phyloP scores from a whole-genome alignment of 2,797 vertebrate species.

The Cirrhinus molitorella region DNA sequence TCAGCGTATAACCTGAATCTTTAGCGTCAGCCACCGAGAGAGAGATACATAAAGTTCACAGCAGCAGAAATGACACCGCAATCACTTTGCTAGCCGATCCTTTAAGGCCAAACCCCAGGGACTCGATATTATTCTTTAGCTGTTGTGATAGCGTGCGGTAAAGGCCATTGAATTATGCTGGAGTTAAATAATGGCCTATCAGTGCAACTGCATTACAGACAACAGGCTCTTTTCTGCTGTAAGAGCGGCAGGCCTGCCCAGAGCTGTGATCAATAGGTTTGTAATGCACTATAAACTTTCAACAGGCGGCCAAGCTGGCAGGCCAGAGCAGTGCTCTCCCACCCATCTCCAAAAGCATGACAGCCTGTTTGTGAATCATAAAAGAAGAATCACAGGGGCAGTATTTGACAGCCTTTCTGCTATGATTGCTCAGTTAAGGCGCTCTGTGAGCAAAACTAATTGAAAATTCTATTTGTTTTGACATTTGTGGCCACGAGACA shows the following conservation, averaged over 20 bases:
- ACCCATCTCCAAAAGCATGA: slow-evolving; percentile 34
- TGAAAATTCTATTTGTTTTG: slow-evolving; percentile 47
- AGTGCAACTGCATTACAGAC: slow-evolving; percentile 57
- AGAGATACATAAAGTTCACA: slow-evolving; percentile 34
- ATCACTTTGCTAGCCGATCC: slow-evolving; percentile 45
- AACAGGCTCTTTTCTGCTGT: slow-evolving; percentile 55
- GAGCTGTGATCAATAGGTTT: slow-evolving; percentile 60
- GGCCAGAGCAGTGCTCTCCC: not conserved
- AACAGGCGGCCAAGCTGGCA: slow-evolving; percentile 32
- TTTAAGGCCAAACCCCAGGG: slow-evolving; percentile 37
- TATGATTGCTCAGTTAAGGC: slow-evolving; percentile 34
- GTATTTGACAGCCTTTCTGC: slow-evolving; percentile 23
- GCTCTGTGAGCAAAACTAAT: slow-evolving; percentile 44
- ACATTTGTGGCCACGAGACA: slow-evolving; percentile 44
- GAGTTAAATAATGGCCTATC: slow-evolving; percentile 60
- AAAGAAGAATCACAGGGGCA: slow-evolving; percentile 47
- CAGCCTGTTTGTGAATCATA: slow-evolving; percentile 42
- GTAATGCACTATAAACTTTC: slow-evolving; percentile 58
- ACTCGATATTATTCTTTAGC: slow-evolving; percentile 47
- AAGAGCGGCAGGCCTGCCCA: slow-evolving; percentile 51
- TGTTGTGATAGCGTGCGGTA: slow-evolving; percentile 51
- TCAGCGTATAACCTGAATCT: slow-evolving; percentile 23
- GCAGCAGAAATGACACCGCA: slow-evolving; percentile 48
- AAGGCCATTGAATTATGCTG: slow-evolving; percentile 55
- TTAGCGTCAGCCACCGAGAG: slow-evolving; percentile 32